Evolutionary conservation across 1,140 invertebrate species (phyloP), one percentile per base, ranked within the genome.

Genomic region (Ectropis grisescens): DNA sequence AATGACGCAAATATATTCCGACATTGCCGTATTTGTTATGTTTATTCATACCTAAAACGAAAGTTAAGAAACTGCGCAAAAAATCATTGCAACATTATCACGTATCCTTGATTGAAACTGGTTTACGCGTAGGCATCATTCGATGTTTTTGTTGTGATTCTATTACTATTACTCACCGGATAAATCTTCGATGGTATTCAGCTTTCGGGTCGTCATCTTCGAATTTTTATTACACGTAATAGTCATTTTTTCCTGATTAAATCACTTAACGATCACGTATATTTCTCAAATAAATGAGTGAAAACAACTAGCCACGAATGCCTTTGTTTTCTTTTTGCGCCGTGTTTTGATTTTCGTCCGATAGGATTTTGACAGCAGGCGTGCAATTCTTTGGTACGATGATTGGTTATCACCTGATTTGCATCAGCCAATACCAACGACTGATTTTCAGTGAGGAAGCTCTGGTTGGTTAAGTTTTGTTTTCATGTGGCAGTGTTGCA

Each of bases 161-260:
- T 38, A 54, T 66, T 72, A 60, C 69, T n/a, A n/a, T 76, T 78
- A 68, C 74, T 75, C 44, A 79, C 74, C 74, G 58, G 67, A 74
- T 22, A 79, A 44, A 50, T 79, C 71, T 57, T 79, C 74, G 33
- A 79, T 58, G n/a, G 71, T 79, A 37, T 79, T 76, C 46, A 79
- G 56, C 38, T 79, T 79, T 45, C 67, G 57, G 11, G 69, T 51
- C 42, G 69, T 61, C 74, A 79, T 79, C 41, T 53, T 68, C 33
- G 33, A 41, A 31, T 4, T 10, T 26, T 2, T 7, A 26, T 10
- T 2, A 26, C 24, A 26, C 6, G 2, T 6, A 10, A n/a, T 6
- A 13, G 16, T 19, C 12, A 16, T 16, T 51, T 33, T 11, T 36
- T 9, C 27, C 34, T 26, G 32, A 33, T 37, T 26, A 31, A 6